Base-by-base conservation (phyloP, 2,113 vertebrate genomes). In the Holacanthus passer region DNA sequence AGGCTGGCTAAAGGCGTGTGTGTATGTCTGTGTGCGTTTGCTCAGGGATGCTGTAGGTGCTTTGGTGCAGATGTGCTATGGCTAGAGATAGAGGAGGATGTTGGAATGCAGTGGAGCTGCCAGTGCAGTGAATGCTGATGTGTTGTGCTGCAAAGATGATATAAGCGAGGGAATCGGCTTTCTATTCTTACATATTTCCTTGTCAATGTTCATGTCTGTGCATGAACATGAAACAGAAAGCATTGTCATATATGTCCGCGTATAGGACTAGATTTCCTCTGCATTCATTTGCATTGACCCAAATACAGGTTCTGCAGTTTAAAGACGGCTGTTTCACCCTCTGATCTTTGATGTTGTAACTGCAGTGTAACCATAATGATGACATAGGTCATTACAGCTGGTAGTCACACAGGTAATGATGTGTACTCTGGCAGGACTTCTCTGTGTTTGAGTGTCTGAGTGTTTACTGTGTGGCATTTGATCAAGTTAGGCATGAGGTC, bases 121-220 rank as follows among this genome's bases (percentile, higher is more conserved):
- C 88, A 87, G 93, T 93, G 91, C 92, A 85, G 91, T 90, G 89
- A 93, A 92, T 94, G 89, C 91, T 93, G 91, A 93, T 94, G 91
- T 93, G 89, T 83, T 85, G 87, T 72, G 74, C 84, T 86, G 92
- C 91, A 92, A 92, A 89, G 86, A 89, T 82, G 84, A 84, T 87
- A 89, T 82, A 84, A 90, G 82, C 53, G 29, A 84, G 71, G 60
- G 79, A 83, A 88, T 86, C 48, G 17, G 48, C 67, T 83, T 82
- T 86, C 37, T 65, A 14, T 65, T 73, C 31, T 68, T 52, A 72
- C 74, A 87, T 60, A 24, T 84, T 70, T 58, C 47, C 68, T 12
- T 32, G 29, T 85, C 48, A 35, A 66, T 70, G 62, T 77, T 31
- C 20, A 52, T 41, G 48, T 81, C 31, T 81, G 20, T 60, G 43